Percentiles rank a stretch among this genome's conserved stretches.
Evolutionary conservation across 1,140 invertebrate species (phyloP).

Genomic region (Venustaconcha ellipsiformis): DNA sequence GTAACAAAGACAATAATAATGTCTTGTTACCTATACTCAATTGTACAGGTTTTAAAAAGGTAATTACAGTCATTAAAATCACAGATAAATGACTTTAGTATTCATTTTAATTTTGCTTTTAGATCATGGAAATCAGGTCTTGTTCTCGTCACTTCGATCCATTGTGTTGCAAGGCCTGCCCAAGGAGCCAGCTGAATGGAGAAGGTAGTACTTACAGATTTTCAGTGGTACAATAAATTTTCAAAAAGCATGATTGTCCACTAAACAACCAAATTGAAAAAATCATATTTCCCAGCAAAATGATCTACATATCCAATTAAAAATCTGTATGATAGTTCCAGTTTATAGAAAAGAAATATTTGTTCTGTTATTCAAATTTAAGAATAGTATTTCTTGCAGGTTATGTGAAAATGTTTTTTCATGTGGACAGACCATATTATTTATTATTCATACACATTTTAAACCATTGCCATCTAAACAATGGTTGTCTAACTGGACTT

Average conservation of each 20-base stretch:
- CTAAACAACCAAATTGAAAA: not conserved
- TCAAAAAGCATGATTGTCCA: not conserved
- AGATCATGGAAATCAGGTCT: constrained; percentile 90
- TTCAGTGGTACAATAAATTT: not conserved
- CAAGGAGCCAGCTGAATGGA: constrained; percentile 89
- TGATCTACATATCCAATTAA: no score
- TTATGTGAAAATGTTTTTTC: no score
- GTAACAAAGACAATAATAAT: constrained; percentile 1
- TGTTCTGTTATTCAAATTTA: no score
- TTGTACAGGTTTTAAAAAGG: not conserved
- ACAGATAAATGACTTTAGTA: not conserved
- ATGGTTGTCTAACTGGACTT: no score
- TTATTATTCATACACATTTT: no score
- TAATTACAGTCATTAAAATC: not conserved
- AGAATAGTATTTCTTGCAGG: no score
- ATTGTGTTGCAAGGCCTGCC: constrained; percentile 83
- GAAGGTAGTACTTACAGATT: constrained; percentile 72
- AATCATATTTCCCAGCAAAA: not conserved
- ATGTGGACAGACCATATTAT: no score
- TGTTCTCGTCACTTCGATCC: constrained; percentile 86
- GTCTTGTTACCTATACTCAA: not conserved
- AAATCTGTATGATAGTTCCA: no score
- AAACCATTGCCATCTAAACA: no score
- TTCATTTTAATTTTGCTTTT: constrained; percentile 33
- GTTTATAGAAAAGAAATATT: no score